phyloP scores from a whole-genome alignment of 2,797 vertebrate genomes.

The Peromyscus eremicus region DNA sequence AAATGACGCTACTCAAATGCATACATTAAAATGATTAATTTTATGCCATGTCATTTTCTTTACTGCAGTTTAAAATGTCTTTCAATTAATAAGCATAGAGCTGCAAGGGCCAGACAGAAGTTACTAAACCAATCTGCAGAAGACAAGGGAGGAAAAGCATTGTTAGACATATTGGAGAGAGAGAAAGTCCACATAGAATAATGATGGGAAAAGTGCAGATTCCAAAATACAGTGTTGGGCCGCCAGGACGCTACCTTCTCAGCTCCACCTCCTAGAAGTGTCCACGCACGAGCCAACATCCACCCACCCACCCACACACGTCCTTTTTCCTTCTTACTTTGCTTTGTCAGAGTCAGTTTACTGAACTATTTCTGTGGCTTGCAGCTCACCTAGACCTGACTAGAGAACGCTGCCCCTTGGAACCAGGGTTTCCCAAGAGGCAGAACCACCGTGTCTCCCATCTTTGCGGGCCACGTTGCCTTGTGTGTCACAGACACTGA shows the following conservation, averaged over 20 bases:
- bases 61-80: neutral
- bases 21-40: neutral
- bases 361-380: neutral
- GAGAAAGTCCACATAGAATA: neutral
- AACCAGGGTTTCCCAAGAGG: neutral
- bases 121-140: neutral
- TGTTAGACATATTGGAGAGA: neutral
- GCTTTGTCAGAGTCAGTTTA: neutral
- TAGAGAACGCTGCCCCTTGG: neutral
- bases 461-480: accelerated
- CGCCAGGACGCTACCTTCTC: neutral
- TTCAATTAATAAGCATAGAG: neutral
- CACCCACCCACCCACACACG: neutral
- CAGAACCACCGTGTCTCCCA: neutral
- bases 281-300: neutral
- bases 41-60: neutral
- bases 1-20: neutral
- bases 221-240: neutral
- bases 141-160: neutral
- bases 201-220: neutral
- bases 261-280: neutral
- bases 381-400: neutral
- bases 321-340: neutral
- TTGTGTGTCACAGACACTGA: neutral
- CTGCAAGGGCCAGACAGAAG: neutral